Conservation (phyloP, 2,113 vertebrate species). For the Tiliqua scincoides region DNA sequence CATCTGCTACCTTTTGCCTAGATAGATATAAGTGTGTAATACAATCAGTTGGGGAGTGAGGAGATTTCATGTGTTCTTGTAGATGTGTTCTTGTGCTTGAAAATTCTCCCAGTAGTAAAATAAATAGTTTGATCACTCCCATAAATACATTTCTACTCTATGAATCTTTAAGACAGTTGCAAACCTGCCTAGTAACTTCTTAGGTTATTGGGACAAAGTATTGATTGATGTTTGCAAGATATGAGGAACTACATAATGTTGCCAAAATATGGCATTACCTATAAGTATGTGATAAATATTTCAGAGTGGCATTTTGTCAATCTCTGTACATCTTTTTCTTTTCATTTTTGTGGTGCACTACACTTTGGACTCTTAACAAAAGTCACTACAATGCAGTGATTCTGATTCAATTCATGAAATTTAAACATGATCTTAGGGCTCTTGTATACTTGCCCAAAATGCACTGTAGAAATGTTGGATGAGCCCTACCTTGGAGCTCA, state of each 20-base stretch:
- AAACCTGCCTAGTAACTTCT: not conserved
- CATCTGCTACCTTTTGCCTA: not conserved
- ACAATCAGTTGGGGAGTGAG: no score
- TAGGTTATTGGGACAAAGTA: not conserved
- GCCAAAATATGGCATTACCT: not conserved
- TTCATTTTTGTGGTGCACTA: not conserved
- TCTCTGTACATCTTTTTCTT: not conserved
- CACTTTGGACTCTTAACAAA: not conserved
- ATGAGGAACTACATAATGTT: not conserved
- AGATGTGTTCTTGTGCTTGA: conserved; percentile 15
- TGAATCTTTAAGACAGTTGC: conserved; percentile 19
- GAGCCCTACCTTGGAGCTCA: no score
- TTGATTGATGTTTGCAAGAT: conserved; percentile 31
- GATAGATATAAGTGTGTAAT: not conserved
- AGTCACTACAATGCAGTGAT: not conserved
- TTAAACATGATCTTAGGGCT: not conserved
- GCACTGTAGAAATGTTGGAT: not conserved
- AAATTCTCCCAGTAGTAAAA: conserved; percentile 32
- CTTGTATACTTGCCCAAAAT: not conserved
- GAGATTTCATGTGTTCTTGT: conserved; percentile 18
- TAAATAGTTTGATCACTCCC: conserved; percentile 19
- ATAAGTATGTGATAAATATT: not conserved
- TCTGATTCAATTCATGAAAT: not conserved
- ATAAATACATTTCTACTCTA: conserved; percentile 6
- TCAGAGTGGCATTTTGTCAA: not conserved